These are phyloP conservation scores for Prosapia bicincta DNA, from an alignment of 2,888 invertebrate genomes.

Conservation along the genomic window DNA sequence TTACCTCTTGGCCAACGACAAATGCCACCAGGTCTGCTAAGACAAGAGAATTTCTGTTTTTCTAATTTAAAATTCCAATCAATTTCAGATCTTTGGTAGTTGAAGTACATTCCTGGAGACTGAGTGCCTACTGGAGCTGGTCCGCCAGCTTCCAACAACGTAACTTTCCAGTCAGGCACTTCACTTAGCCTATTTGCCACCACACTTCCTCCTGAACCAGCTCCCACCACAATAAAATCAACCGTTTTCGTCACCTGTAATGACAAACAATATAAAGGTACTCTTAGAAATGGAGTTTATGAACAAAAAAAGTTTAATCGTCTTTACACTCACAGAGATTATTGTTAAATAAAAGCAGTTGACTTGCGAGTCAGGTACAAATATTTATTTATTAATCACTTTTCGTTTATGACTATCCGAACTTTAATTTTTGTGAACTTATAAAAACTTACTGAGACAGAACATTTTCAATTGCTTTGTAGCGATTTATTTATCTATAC, in stretches of 20 bases:
- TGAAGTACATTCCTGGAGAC: constrained; percentile 5
- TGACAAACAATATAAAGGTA: background rate
- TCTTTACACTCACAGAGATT: no score
- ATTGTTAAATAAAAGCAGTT: no score
- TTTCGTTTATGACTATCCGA: no score
- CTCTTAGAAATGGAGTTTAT: background rate
- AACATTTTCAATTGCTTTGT: no score
- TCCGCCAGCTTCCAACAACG: constrained; percentile 11
- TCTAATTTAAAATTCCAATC: constrained; percentile 16
- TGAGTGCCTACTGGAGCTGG: constrained; percentile 8
- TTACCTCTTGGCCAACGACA: constrained; percentile 19
- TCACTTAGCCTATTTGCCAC: constrained; percentile 16
- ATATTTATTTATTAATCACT: no score
- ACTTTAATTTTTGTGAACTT: no score
- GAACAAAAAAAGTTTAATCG: no score
- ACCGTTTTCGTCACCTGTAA: background rate
- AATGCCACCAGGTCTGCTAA: constrained; percentile 4
- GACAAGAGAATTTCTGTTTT: constrained; percentile 7
- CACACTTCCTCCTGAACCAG: constrained; percentile 5
- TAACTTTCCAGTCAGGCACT: constrained; percentile 5
- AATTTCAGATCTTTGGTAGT: background rate
- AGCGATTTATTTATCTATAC: no score
- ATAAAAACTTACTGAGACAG: no score
- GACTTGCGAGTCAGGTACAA: no score
- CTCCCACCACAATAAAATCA: constrained; percentile 3